Percentiles rank a stretch among this genome's conserved stretches.
phyloP scores from a whole-genome alignment of 2,113 vertebrate species.

The Ptilonorhynchus violaceus region DNA sequence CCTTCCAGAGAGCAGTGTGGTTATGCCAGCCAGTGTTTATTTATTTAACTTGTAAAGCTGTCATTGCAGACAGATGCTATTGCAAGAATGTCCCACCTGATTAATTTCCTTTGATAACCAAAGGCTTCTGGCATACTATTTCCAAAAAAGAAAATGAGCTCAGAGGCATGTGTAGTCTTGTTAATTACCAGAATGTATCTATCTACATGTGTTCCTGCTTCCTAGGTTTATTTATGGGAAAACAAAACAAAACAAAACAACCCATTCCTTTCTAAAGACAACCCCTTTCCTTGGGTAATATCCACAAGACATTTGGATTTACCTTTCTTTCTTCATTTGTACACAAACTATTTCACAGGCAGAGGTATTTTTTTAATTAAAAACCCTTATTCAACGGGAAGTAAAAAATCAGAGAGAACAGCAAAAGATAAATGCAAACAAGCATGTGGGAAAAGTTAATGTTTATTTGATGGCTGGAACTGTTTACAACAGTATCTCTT shows the following conservation, averaged over 20 bases:
- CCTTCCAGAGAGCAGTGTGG: not conserved
- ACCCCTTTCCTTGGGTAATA: not conserved
- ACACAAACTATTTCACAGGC: not conserved
- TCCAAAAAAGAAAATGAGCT: not conserved
- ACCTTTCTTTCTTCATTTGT: not conserved
- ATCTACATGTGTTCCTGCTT: not conserved
- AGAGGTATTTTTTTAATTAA: not conserved
- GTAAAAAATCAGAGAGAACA: not conserved
- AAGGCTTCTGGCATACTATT: conserved; percentile 5
- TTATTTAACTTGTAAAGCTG: conserved; percentile 21
- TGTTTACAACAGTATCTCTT: not conserved
- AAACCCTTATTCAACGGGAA: not conserved
- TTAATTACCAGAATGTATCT: not conserved
- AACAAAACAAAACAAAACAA: not conserved
- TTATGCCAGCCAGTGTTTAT: not conserved
- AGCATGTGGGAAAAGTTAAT: not conserved
- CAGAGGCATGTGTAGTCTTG: not conserved
- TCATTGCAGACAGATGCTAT: not conserved
- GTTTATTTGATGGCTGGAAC: not conserved
- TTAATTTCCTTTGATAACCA: not conserved
- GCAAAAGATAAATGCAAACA: not conserved
- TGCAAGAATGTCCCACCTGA: not conserved
- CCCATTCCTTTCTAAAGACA: not conserved
- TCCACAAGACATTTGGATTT: not conserved
- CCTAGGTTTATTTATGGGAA: not conserved